Evolutionary conservation across 2,888 invertebrate species (phyloP).

Genomic region (Clusia tigrina): DNA sequence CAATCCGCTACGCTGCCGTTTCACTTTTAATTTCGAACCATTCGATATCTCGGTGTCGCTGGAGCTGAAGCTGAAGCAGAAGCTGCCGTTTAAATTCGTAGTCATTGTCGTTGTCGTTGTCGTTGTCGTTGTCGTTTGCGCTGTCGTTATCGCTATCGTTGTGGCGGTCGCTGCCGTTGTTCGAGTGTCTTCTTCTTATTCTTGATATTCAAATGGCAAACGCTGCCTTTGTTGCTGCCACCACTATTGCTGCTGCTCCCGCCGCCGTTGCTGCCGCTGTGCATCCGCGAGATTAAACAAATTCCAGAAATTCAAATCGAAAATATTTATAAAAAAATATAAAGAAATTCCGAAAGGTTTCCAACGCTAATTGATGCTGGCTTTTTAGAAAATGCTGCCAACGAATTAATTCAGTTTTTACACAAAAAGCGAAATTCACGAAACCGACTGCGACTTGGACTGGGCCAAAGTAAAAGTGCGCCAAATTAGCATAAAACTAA

Average conservation of each 20-base stretch:
- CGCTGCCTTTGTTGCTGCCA: not conserved
- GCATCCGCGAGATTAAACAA: slow-evolving; percentile 33
- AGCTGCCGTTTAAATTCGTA: too few species aligned
- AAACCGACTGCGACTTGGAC: slow-evolving; percentile 27
- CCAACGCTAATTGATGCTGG: not conserved
- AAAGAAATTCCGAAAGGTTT: too few species aligned
- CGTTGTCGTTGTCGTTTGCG: slow-evolving; percentile 24
- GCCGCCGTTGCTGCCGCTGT: slow-evolving; percentile 13
- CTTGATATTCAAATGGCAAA: not conserved
- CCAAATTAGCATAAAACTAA: slow-evolving; percentile 26
- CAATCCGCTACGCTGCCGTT: slow-evolving; percentile 39
- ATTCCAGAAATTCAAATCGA: slow-evolving; percentile 27
- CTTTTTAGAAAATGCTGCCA: slow-evolving; percentile 41
- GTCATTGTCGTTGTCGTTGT: slow-evolving; percentile 20
- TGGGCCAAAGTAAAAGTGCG: slow-evolving; percentile 39
- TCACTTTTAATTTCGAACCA: slow-evolving; percentile 35
- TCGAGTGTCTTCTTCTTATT: not conserved
- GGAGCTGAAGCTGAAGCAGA: too few species aligned
- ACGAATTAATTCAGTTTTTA: slow-evolving; percentile 25
- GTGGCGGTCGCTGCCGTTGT: not conserved
- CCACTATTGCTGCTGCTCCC: not conserved
- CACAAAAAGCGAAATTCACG: slow-evolving; percentile 23
- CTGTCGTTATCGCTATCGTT: slow-evolving; percentile 10
- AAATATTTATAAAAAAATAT: slow-evolving; percentile 14
- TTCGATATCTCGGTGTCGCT: slow-evolving; percentile 14